A percentile compares a stretch with the other conserved stretches of the same genome.
Conservation (phyloP, 1,140 invertebrate species). For the Lineus longissimus region DNA sequence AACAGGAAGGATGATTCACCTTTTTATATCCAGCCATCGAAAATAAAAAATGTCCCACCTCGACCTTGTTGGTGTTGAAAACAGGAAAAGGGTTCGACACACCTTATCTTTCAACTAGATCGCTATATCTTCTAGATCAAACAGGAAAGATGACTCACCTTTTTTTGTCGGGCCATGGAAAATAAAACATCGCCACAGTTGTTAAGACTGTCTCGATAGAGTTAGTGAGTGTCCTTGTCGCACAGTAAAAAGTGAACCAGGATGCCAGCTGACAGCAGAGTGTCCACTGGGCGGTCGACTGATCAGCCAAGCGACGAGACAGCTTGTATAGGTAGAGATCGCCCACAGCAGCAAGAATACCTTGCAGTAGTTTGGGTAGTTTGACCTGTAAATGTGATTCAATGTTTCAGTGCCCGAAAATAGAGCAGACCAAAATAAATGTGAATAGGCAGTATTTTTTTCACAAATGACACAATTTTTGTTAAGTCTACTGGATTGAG, state of each 20-base stretch:
- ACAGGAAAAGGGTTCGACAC: no score
- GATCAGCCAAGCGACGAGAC: conserved; percentile 39
- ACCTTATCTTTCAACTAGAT: no score
- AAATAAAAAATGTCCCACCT: no score
- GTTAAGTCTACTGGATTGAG: no score
- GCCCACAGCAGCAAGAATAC: conserved; percentile 66
- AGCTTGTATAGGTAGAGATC: conserved; percentile 62
- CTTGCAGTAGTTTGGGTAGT: conserved; percentile 74
- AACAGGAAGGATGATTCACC: no score
- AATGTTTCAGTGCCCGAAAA: no score
- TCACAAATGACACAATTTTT: no score
- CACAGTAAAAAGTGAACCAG: conserved; percentile 88
- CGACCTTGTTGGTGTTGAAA: no score
- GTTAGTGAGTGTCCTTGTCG: conserved; percentile 79
- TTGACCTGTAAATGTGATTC: conserved; percentile 65
- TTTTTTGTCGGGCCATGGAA: conserved; percentile 64
- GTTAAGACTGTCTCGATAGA: conserved; percentile 76
- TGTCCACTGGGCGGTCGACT: conserved; percentile 47
- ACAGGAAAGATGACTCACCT: conserved; percentile 23
- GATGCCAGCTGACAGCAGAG: conserved; percentile 58
- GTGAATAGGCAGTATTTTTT: no score
- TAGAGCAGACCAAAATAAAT: background rate
- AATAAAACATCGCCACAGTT: conserved; percentile 74
- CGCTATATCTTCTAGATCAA: no score
- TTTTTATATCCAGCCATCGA: no score